Evolutionary conservation across 1,140 invertebrate species (phyloP).

Genomic region (Drosophila nannoptera): DNA sequence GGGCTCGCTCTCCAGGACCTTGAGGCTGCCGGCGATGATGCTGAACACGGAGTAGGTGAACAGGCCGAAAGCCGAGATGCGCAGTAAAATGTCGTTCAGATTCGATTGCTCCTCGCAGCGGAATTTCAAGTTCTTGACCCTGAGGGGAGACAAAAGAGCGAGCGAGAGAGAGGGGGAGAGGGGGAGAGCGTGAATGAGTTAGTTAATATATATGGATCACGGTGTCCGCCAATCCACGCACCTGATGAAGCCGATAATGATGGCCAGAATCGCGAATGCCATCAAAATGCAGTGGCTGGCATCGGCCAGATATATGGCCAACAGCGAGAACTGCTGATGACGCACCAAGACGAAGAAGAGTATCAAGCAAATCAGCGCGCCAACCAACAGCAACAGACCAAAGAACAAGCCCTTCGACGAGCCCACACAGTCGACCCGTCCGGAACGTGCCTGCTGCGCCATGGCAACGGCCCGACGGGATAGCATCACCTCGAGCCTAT

Average conservation of each 20-base stretch:
- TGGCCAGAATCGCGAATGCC: conserved; percentile 91
- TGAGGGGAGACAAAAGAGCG: conserved; percentile 65
- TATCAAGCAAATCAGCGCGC: conserved; percentile 94
- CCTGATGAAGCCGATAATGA: conserved; percentile 93
- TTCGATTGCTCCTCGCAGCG: conserved; percentile 92
- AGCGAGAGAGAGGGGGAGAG: background rate
- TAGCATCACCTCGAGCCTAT: conserved; percentile 89
- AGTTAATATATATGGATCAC: background rate
- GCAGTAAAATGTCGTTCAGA: conserved; percentile 92
- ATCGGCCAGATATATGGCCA: conserved; percentile 94
- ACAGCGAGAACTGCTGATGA: conserved; percentile 87
- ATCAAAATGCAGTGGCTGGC: conserved; percentile 93
- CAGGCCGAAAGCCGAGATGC: conserved; percentile 94
- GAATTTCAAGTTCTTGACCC: conserved; percentile 92
- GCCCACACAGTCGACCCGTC: conserved; percentile 93
- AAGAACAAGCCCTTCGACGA: conserved; percentile 96
- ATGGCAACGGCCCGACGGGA: conserved; percentile 89
- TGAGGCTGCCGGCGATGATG: conserved; percentile 92
- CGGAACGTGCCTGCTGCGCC: conserved; percentile 88
- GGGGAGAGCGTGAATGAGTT: background rate
- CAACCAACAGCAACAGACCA: conserved; percentile 92
- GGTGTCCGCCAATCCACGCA: conserved; percentile 76
- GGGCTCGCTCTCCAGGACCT: conserved; percentile 90
- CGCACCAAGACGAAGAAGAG: conserved; percentile 95
- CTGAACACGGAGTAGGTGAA: conserved; percentile 96